Conservation (phyloP, 2,797 vertebrate species). For the Rhadinocentrus ornatus region DNA sequence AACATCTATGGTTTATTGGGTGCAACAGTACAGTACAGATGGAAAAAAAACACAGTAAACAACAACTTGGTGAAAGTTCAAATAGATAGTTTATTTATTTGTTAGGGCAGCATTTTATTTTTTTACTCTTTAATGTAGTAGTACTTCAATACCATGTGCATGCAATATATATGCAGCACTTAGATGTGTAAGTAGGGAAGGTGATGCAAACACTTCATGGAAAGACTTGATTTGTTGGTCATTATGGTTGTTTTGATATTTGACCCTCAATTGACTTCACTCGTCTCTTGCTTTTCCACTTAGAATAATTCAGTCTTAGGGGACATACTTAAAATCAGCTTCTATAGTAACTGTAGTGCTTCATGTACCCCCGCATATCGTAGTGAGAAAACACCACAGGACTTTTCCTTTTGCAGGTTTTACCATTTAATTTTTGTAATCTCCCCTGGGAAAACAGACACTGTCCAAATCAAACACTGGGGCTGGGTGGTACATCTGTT, state of each 20-base stretch:
- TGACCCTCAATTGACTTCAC: constrained; percentile 57
- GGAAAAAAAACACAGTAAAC: constrained; percentile 13
- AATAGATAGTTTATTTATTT: constrained; percentile 28
- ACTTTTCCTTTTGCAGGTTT: constrained; percentile 41
- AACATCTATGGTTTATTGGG: neutral
- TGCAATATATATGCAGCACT: neutral
- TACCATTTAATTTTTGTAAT: constrained; percentile 57
- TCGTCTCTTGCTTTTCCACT: constrained; percentile 19
- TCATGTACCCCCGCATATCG: constrained; percentile 26
- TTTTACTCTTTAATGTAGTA: neutral
- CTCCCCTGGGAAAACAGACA: constrained; percentile 53
- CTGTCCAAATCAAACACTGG: constrained; percentile 60
- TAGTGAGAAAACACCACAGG: constrained; percentile 44
- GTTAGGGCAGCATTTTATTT: constrained; percentile 16
- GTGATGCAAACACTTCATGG: constrained; percentile 14
- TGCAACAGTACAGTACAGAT: neutral
- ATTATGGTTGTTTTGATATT: constrained; percentile 48
- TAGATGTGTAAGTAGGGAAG: constrained; percentile 5
- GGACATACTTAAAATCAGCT: constrained; percentile 5
- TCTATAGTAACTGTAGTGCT: constrained; percentile 27
- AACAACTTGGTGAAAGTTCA: neutral
- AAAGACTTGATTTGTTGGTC: constrained; percentile 33
- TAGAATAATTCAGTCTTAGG: constrained; percentile 30
- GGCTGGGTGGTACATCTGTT: constrained; percentile 75
- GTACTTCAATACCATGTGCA: neutral